Conservation (phyloP, 2,888 invertebrate species). For the Drosophila yooni region DNA sequence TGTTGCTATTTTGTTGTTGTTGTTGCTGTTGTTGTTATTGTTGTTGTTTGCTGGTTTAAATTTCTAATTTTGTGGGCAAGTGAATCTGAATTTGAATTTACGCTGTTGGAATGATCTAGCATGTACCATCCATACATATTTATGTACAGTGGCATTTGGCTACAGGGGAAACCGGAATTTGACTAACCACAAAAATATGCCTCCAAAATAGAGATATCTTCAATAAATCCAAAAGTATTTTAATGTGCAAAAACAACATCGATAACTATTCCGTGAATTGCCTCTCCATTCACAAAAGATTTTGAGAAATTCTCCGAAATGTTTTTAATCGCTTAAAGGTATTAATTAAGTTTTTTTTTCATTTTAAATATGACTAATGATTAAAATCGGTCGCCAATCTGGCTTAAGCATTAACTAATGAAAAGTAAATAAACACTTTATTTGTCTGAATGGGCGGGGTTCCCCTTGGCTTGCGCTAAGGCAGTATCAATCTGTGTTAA, state of each 20-base stretch:
- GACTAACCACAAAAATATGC: neutral
- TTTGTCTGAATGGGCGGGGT: neutral
- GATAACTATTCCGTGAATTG: neutral
- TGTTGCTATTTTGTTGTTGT: slow-evolving; percentile 61
- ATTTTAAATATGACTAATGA: neutral
- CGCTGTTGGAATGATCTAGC: slow-evolving; percentile 67
- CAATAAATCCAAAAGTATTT: neutral
- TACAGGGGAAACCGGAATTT: slow-evolving; percentile 3
- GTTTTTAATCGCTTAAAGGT: neutral
- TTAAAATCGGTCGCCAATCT: neutral
- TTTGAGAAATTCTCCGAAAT: neutral
- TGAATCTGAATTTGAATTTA: slow-evolving; percentile 79
- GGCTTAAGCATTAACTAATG: neutral
- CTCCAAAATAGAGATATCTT: neutral
- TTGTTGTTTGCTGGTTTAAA: slow-evolving; percentile 62
- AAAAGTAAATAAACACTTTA: neutral
- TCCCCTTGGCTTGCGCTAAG: neutral
- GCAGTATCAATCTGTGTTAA: neutral
- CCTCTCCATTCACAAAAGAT: neutral
- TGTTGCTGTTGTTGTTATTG: slow-evolving; percentile 26
- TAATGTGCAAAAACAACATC: neutral
- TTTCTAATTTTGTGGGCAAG: slow-evolving; percentile 81
- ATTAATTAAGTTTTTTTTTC: too few species aligned
- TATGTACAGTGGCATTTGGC: slow-evolving; percentile 32
- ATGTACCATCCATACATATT: slow-evolving; percentile 35